phyloP scores from a whole-genome alignment of 2,797 vertebrate genomes.

The Coccyzus lansbergi region DNA sequence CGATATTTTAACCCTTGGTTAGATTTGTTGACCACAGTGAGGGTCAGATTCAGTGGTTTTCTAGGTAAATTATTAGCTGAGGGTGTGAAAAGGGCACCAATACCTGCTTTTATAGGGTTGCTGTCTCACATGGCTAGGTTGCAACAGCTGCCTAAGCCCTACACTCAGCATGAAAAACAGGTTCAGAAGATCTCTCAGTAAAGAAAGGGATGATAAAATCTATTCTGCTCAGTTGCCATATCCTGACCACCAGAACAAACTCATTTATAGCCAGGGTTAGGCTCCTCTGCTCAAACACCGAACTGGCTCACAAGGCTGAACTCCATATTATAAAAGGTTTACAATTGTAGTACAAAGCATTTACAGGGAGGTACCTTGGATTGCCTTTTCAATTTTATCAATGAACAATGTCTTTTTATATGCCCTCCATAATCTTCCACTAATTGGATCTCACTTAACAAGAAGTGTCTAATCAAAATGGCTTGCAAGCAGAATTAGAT shows the following conservation, averaged over 20 bases:
- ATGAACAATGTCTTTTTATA: background rate
- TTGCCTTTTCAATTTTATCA: background rate
- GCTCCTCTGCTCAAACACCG: background rate
- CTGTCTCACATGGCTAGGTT: background rate
- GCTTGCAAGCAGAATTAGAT: background rate
- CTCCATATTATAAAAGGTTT: background rate
- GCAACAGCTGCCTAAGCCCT: background rate
- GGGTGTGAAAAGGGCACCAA: background rate
- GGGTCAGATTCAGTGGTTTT: background rate
- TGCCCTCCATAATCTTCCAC: background rate
- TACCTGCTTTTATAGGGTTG: background rate
- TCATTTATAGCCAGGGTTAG: background rate
- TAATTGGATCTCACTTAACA: background rate
- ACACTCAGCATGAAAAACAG: accelerated
- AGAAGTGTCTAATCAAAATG: background rate
- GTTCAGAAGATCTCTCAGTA: background rate
- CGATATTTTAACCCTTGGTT: slow-evolving; percentile 5
- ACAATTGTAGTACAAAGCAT: background rate
- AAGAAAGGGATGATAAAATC: background rate
- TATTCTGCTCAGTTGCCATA: background rate
- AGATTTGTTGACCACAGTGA: background rate
- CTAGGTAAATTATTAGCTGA: background rate
- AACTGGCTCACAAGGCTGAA: background rate
- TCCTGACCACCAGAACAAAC: background rate
- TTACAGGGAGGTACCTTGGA: background rate